phyloP scores from a whole-genome alignment of 1,140 invertebrate species.

The Copidosoma floridanum region DNA sequence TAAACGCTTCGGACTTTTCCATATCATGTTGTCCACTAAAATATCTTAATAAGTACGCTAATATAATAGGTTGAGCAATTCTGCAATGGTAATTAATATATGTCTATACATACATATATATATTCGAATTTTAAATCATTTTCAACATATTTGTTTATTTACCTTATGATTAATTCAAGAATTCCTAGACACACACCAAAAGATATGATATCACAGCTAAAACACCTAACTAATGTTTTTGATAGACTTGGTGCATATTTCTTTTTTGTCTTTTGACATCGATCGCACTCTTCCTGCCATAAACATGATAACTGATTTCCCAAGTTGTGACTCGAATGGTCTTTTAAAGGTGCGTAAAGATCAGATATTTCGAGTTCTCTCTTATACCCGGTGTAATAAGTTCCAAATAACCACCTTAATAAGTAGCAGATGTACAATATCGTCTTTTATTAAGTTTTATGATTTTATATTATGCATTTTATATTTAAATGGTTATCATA shows the following conservation, averaged over 20 bases:
- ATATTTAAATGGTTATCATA: too few species aligned
- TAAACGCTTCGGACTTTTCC: conserved; percentile 59
- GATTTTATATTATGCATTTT: too few species aligned
- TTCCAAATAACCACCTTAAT: conserved; percentile 59
- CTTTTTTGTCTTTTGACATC: conserved; percentile 25
- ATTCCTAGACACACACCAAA: conserved; percentile 56
- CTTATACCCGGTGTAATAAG: conserved; percentile 59
- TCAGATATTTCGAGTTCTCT: conserved; percentile 63
- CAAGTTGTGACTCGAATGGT: conserved; percentile 59
- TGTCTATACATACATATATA: too few species aligned
- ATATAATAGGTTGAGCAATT: conserved; percentile 68
- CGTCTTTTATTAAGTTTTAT: too few species aligned
- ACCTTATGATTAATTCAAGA: conserved; percentile 58
- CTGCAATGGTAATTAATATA: too few species aligned
- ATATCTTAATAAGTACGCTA: conserved; percentile 69
- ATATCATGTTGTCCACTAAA: conserved; percentile 56
- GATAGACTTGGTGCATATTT: conserved; percentile 48
- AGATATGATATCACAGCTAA: conserved; percentile 49
- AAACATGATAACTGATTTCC: conserved; percentile 61
- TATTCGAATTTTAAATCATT: too few species aligned
- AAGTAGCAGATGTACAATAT: too few species aligned
- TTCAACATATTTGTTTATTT: not conserved
- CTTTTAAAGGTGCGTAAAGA: conserved; percentile 61
- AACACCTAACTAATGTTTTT: conserved; percentile 51
- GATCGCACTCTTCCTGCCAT: conserved; percentile 54